Percentiles rank a stretch among this genome's conserved stretches.
Conservation (phyloP, 2,888 invertebrate species). For the Eulithis testata region DNA sequence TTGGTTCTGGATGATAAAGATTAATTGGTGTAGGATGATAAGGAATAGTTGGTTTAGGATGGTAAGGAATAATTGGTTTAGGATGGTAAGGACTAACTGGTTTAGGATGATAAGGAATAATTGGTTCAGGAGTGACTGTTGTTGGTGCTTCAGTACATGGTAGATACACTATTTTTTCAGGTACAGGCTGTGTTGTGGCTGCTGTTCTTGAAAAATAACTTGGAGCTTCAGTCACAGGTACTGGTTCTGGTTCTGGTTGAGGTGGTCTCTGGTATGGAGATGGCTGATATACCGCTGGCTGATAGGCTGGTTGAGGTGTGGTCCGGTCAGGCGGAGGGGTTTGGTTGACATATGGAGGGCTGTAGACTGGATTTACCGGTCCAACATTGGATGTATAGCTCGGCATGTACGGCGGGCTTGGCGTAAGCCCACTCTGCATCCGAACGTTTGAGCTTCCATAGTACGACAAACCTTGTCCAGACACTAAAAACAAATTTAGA, state of each 20-base stretch:
- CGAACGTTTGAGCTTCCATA: slow-evolving; percentile 46
- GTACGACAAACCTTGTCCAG: slow-evolving; percentile 35
- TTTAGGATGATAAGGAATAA: neutral
- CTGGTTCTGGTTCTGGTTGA: neutral
- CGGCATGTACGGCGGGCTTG: slow-evolving; percentile 18
- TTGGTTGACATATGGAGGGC: slow-evolving; percentile 10
- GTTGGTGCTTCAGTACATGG: too few relatives aligned
- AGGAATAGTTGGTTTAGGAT: too few relatives aligned
- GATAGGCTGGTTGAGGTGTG: slow-evolving; percentile 3
- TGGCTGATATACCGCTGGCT: slow-evolving; percentile 6
- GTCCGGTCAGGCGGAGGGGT: slow-evolving; percentile 15
- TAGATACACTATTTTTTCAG: too few relatives aligned
- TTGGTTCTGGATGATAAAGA: too few relatives aligned
- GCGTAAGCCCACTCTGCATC: slow-evolving; percentile 21
- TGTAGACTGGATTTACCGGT: slow-evolving; percentile 14
- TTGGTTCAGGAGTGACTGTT: neutral
- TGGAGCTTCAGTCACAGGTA: neutral
- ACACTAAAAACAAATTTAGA: slow-evolving; percentile 28
- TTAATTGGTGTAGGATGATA: too few relatives aligned
- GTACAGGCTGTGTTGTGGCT: too few relatives aligned
- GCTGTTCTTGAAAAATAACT: too few relatives aligned
- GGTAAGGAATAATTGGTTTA: neutral
- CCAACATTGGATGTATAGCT: neutral
- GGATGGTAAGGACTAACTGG: too few relatives aligned
- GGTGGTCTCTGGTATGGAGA: neutral